A percentile compares a stretch with the other conserved stretches of the same genome.
phyloP scores from a whole-genome alignment of 2,113 vertebrate species.

The Taxidea taxus region DNA sequence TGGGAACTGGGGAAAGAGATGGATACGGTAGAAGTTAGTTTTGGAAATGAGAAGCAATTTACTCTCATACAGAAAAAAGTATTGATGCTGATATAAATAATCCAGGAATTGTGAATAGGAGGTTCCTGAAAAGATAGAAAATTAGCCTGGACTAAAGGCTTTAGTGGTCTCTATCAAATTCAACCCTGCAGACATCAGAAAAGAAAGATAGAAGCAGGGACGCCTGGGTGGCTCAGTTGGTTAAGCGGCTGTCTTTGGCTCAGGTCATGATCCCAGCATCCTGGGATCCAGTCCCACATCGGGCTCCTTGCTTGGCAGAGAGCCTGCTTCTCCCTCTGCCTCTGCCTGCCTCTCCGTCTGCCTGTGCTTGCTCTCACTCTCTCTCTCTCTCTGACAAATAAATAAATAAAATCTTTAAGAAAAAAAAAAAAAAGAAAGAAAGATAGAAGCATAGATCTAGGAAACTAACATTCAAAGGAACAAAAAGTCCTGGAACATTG shows the following conservation, averaged over 20 bases:
- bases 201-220: not conserved
- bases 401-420: not conserved
- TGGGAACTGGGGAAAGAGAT: not conserved
- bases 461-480: not conserved
- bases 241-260: too few species aligned
- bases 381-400: too few species aligned
- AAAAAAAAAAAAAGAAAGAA: too few species aligned
- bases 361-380: too few species aligned
- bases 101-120: not conserved
- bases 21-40: not conserved
- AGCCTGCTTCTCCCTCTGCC: too few species aligned
- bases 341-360: too few species aligned
- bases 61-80: not conserved
- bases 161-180: not conserved
- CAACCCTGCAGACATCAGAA: not conserved
- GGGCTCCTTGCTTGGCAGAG: too few species aligned
- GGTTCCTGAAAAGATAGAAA: not conserved
- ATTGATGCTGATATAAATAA: not conserved
- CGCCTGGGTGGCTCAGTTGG: too few species aligned
- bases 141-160: not conserved
- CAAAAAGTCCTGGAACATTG: not conserved
- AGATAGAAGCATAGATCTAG: too few species aligned
- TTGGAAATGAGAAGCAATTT: slow-evolving; percentile 20
- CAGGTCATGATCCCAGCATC: too few species aligned
- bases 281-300: too few species aligned